Conservation (phyloP, 2,797 vertebrate genomes). For the Protosalanx chinensis region DNA sequence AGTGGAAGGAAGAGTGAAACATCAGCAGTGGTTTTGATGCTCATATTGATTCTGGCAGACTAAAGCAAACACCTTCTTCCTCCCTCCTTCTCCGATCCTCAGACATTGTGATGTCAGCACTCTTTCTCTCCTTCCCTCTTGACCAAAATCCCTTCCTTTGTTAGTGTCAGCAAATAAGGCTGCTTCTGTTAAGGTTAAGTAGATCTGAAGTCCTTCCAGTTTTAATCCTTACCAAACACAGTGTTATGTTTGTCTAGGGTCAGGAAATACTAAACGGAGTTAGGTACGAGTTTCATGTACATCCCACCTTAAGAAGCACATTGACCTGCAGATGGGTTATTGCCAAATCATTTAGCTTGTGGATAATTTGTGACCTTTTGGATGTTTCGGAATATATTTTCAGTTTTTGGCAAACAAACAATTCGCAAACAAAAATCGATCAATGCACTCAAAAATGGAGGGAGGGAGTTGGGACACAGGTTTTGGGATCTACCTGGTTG, state of each 20-base stretch:
- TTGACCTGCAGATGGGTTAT: too few relatives aligned
- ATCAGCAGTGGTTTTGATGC: conserved; percentile 71
- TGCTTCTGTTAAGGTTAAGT: conserved; percentile 12
- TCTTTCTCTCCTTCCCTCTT: conserved; percentile 47
- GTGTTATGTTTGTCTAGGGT: background rate
- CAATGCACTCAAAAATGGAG: too few relatives aligned
- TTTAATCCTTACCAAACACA: background rate
- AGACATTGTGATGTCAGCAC: conserved; percentile 57
- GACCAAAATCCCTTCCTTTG: conserved; percentile 57
- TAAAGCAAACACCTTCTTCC: conserved; percentile 34
- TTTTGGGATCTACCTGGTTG: too few relatives aligned
- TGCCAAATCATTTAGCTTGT: too few relatives aligned
- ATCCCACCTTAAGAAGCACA: too few relatives aligned
- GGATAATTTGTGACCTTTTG: too few relatives aligned
- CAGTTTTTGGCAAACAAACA: too few relatives aligned
- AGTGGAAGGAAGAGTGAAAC: conserved; percentile 57
- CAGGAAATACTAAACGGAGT: background rate
- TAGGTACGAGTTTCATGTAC: too few relatives aligned
- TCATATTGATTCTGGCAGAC: conserved; percentile 73
- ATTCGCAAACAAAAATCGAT: too few relatives aligned
- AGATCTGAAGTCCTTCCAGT: background rate
- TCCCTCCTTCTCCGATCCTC: conserved; percentile 41
- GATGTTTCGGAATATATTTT: too few relatives aligned
- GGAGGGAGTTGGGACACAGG: too few relatives aligned
- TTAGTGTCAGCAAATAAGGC: conserved; percentile 55